These are phyloP conservation scores for Cyanoderma ruficeps DNA, from an alignment of 2,113 vertebrate species.

Conservation along the genomic window DNA sequence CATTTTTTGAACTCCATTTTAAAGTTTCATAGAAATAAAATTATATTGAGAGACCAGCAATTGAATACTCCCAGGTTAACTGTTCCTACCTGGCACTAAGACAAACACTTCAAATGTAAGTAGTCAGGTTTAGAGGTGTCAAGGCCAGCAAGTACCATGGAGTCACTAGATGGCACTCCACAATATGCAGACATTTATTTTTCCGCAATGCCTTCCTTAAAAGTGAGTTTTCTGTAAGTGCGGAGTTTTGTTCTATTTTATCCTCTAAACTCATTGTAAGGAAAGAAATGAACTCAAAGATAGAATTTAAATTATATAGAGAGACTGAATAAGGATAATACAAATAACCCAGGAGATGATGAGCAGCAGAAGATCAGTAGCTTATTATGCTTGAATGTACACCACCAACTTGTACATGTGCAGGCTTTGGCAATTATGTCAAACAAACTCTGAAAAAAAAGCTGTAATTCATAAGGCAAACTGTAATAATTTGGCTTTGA, in stretches of 20 bases:
- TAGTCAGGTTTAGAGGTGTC: background rate
- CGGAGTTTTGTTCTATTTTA: background rate
- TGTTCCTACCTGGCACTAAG: background rate
- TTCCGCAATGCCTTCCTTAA: background rate
- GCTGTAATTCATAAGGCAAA: background rate
- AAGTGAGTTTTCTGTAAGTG: background rate
- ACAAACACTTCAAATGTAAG: background rate
- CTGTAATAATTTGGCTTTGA: background rate
- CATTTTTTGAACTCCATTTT: background rate
- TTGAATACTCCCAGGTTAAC: fast-evolving
- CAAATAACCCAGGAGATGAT: background rate
- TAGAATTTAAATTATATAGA: background rate
- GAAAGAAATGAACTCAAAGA: background rate
- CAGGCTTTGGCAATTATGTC: background rate
- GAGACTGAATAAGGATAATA: background rate
- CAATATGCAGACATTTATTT: background rate
- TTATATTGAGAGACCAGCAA: background rate
- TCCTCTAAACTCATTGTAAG: background rate
- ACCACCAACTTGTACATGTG: background rate
- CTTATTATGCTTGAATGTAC: background rate
- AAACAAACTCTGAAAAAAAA: background rate
- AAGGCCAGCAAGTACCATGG: background rate
- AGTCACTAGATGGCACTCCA: conserved; percentile 72
- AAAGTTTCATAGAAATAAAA: background rate
- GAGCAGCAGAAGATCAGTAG: background rate